phyloP scores from a whole-genome alignment of 1,140 invertebrate genomes.

The Stegodyphus dumicola region DNA sequence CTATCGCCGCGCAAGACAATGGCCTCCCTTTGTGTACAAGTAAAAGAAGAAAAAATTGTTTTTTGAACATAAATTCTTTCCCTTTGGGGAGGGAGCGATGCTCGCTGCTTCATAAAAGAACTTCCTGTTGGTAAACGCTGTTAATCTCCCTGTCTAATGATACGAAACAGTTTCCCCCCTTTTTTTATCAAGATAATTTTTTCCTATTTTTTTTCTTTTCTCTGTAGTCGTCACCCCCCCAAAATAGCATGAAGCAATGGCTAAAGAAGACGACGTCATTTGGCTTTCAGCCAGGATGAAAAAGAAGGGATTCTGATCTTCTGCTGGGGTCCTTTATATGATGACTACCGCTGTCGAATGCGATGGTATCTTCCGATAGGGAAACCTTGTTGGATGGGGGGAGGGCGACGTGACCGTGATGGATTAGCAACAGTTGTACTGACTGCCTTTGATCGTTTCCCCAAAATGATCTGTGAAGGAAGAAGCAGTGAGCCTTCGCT shows the following conservation, averaged over 20 bases:
- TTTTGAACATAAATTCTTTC: constrained; percentile 46
- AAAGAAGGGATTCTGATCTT: constrained; percentile 32
- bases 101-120: constrained; percentile 46
- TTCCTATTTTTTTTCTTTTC: neutral
- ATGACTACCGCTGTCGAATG: constrained; percentile 45
- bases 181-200: constrained; percentile 16
- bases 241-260: constrained; percentile 25
- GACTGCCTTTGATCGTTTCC: constrained; percentile 43
- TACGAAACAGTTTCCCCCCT: constrained; percentile 53
- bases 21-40: constrained; percentile 32
- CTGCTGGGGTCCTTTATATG: neutral
- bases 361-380: constrained; percentile 48
- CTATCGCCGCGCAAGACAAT: constrained; percentile 42
- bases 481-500: constrained; percentile 11
- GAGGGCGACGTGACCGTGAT: constrained; percentile 37
- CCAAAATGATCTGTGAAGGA: constrained; percentile 46
- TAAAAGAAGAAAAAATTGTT: constrained; percentile 15
- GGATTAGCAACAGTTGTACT: constrained; percentile 61
- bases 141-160: constrained; percentile 61
- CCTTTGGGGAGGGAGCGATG: constrained; percentile 23
- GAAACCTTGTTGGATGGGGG: neutral
- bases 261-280: constrained; percentile 27
- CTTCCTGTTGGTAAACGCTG: constrained; percentile 60
- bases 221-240: constrained; percentile 29
- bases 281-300: constrained; percentile 39